Evolutionary conservation across 2,888 invertebrate species (phyloP).

Genomic region (Stegophylla sp.): DNA sequence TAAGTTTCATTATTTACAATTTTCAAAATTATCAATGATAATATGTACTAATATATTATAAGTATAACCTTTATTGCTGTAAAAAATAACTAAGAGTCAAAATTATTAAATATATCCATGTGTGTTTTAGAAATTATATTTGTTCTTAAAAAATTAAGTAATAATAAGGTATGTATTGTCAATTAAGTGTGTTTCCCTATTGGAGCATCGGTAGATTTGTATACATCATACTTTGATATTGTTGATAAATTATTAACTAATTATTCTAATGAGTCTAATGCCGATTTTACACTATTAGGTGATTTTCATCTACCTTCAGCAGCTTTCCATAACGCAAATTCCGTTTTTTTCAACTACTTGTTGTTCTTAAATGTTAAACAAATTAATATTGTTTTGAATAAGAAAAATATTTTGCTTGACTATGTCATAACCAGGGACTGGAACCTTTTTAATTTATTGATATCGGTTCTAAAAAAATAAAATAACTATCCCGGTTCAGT

Average conservation of each 20-base stretch:
- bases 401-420: too few relatives aligned
- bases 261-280: not conserved
- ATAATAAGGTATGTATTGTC: slow-evolving; percentile 7
- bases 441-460: too few relatives aligned
- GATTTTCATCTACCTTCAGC: not conserved
- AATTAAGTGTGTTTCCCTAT: slow-evolving; percentile 10
- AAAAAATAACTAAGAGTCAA: not conserved
- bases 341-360: too few relatives aligned
- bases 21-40: too few relatives aligned
- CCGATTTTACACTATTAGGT: not conserved
- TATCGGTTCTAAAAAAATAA: too few relatives aligned
- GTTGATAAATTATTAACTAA: not conserved
- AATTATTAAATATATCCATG: not conserved
- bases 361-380: too few relatives aligned
- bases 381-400: too few relatives aligned
- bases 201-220: not conserved
- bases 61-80: not conserved
- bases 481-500: too few relatives aligned
- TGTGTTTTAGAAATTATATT: slow-evolving; percentile 4
- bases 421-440: too few relatives aligned
- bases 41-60: too few relatives aligned
- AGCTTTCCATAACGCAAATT: too few relatives aligned
- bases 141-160: slow-evolving; percentile 1
- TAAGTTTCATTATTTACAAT: too few relatives aligned
- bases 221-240: slow-evolving; percentile 12